A percentile compares a stretch with the other conserved stretches of the same genome.
Conservation (phyloP, 1,140 invertebrate species). For the Pseudomyrmex dendroicus region DNA sequence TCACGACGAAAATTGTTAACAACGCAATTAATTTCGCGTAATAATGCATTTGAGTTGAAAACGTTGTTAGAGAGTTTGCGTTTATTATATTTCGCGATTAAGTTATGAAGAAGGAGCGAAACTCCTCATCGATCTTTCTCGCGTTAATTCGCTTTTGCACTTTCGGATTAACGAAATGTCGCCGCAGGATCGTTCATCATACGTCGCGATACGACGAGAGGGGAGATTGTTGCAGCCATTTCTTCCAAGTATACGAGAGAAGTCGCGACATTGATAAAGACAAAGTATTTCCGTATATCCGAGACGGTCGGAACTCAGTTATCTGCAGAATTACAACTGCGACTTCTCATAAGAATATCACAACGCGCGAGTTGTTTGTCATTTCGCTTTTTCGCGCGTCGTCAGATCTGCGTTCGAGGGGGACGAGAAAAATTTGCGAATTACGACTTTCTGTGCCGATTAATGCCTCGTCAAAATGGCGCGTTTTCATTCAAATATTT, state of each 20-base stretch:
- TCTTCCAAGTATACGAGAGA: conserved; percentile 16
- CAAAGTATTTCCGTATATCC: conserved; percentile 54
- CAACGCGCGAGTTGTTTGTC: conserved; percentile 32
- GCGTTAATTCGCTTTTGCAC: conserved; percentile 36
- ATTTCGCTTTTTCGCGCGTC: neutral
- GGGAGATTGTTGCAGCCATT: conserved; percentile 10
- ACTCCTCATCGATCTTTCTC: conserved; percentile 17
- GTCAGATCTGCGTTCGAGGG: neutral
- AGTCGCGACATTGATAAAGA: conserved; percentile 57
- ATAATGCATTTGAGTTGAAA: neutral
- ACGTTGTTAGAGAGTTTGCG: neutral
- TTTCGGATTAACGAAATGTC: conserved; percentile 34
- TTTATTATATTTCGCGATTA: neutral
- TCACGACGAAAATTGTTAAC: conserved; percentile 7
- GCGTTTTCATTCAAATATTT: conserved; percentile 1
- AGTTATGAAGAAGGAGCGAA: neutral
- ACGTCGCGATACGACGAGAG: neutral
- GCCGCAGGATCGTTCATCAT: conserved; percentile 42
- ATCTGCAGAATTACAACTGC: conserved; percentile 50
- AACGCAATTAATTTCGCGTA: conserved; percentile 9
- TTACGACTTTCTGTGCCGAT: too few species aligned
- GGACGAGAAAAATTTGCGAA: neutral
- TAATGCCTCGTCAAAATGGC: neutral
- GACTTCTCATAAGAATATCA: conserved; percentile 52
- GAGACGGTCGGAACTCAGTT: conserved; percentile 36